A percentile compares a stretch with the other conserved stretches of the same genome.
Conservation (phyloP, 1,140 invertebrate genomes). For the Cataglyphis hispanica region DNA sequence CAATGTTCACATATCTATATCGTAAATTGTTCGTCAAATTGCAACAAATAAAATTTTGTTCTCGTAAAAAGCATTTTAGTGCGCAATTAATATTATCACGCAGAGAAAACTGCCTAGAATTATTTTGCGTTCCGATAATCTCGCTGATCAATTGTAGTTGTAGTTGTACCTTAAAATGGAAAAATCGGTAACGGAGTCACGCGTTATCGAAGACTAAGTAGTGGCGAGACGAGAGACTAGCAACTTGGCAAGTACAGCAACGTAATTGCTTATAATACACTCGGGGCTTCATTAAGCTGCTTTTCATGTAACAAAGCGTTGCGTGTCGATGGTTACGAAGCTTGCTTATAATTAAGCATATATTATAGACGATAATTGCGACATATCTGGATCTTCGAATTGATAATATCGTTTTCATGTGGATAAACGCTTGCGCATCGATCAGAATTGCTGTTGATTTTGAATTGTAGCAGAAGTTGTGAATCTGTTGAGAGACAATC, state of each 20-base stretch:
- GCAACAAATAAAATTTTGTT: constrained; percentile 1
- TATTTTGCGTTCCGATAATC: constrained; percentile 67
- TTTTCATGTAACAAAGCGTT: constrained; percentile 81
- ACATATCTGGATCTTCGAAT: constrained; percentile 35
- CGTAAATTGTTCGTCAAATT: background rate
- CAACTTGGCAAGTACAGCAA: constrained; percentile 6
- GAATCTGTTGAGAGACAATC: background rate
- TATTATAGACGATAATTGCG: constrained; percentile 35
- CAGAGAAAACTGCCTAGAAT: constrained; percentile 63
- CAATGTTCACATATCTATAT: background rate
- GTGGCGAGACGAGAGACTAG: constrained; percentile 34
- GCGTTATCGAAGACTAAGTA: constrained; percentile 47
- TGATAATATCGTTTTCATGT: constrained; percentile 40
- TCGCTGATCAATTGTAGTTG: constrained; percentile 23
- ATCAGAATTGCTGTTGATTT: constrained; percentile 30
- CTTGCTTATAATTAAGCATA: constrained; percentile 63
- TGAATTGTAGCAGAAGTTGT: constrained; percentile 20
- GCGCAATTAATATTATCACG: constrained; percentile 1
- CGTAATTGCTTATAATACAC: constrained; percentile 64
- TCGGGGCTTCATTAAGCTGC: constrained; percentile 80
- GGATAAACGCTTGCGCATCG: background rate
- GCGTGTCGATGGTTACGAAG: constrained; percentile 73
- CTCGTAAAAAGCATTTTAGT: constrained; percentile 8
- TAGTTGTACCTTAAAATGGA: background rate
- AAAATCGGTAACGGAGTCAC: constrained; percentile 24